phyloP scores from a whole-genome alignment of 2,797 vertebrate species.

The Vireo griseus region DNA sequence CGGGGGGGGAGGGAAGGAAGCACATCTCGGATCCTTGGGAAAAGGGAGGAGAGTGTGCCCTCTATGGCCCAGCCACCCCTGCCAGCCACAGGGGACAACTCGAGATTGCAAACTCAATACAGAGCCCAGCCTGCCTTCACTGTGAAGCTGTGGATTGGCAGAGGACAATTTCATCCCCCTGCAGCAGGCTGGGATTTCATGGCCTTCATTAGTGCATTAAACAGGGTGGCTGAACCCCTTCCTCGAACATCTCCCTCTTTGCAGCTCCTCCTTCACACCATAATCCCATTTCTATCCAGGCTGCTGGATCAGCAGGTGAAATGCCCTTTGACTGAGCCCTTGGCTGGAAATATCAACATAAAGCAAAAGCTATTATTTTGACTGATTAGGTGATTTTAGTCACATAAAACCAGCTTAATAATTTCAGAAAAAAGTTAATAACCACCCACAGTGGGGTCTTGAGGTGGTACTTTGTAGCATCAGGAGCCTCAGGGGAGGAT shows the following conservation, averaged over 20 bases:
- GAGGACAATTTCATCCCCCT: neutral
- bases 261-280: neutral
- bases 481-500: neutral
- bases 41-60: slow-evolving; percentile 32
- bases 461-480: neutral
- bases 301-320: neutral
- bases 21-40: neutral
- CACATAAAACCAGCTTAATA: neutral
- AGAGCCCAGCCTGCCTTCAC: neutral
- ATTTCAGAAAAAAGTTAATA: neutral
- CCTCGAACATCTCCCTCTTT: neutral
- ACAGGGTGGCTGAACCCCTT: neutral
- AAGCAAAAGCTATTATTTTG: neutral
- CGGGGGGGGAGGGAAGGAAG: accelerated
- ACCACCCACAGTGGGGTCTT: neutral
- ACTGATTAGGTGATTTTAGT: neutral
- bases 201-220: neutral
- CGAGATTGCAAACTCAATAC: neutral
- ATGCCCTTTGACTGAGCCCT: neutral
- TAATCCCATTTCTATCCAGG: neutral
- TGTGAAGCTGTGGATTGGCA: neutral
- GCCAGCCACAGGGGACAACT: neutral
- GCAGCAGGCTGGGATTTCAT: neutral
- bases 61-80: neutral
- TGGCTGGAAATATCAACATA: neutral